Evolutionary conservation across 2,888 invertebrate species (phyloP).

Genomic region (Aporophyla nigra): DNA sequence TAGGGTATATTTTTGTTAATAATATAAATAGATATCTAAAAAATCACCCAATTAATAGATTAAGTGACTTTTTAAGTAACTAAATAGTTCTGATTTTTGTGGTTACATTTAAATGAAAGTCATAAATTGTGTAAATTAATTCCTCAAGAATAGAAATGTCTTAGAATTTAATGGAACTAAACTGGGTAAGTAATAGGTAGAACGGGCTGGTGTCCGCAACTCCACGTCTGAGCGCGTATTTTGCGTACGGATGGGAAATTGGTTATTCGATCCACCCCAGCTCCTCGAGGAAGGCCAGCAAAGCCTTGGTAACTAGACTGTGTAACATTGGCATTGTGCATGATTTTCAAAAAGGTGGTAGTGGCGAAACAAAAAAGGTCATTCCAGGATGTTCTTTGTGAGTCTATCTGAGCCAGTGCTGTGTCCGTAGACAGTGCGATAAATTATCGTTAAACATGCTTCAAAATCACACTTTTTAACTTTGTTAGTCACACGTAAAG

Average conservation of each 20-base stretch:
- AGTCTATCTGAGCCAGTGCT: not conserved
- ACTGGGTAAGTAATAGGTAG: not conserved
- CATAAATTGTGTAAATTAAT: not conserved
- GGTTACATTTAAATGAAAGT: not conserved
- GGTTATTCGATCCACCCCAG: no score
- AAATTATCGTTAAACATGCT: conserved; percentile 38
- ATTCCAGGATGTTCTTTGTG: not conserved
- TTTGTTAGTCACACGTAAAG: conserved; percentile 53
- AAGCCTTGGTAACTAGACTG: not conserved
- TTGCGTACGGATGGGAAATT: no score
- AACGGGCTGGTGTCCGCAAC: no score
- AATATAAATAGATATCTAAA: not conserved
- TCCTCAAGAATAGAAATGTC: not conserved
- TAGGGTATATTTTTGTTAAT: not conserved
- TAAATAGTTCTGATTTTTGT: not conserved
- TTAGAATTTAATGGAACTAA: not conserved
- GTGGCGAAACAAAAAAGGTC: not conserved
- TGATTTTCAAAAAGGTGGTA: not conserved
- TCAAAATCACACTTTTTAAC: conserved; percentile 11
- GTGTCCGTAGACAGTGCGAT: not conserved
- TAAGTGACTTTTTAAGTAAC: not conserved
- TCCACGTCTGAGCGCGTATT: no score
- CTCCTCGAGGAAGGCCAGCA: no score
- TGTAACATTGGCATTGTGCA: not conserved
- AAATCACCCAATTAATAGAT: not conserved